phyloP scores from a whole-genome alignment of 2,888 invertebrate genomes.

The Ormyrus labotus region DNA sequence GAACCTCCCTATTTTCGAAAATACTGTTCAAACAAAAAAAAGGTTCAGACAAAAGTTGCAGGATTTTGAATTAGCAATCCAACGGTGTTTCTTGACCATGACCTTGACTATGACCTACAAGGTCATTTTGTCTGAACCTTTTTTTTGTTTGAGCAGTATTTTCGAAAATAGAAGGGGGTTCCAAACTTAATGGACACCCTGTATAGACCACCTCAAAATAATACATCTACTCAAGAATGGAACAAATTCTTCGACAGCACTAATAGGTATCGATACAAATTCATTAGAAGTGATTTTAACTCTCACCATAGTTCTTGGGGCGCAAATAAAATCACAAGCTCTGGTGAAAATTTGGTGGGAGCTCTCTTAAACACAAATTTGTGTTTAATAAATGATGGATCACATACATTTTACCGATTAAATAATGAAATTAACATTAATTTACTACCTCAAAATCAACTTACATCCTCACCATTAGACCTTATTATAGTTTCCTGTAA shows the following conservation, averaged over 20 bases:
- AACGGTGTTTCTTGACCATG: too few species aligned
- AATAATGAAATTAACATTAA: background rate
- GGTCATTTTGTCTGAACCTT: too few species aligned
- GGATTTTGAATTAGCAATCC: too few species aligned
- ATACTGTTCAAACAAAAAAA: too few species aligned
- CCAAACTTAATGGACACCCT: background rate
- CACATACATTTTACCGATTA: background rate
- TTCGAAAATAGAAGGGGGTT: too few species aligned
- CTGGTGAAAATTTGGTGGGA: slow-evolving; percentile 1
- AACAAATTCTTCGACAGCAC: background rate
- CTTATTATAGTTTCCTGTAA: background rate
- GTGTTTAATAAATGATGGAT: slow-evolving; percentile 6
- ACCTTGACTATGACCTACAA: too few species aligned
- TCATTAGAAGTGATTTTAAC: slow-evolving; percentile 28
- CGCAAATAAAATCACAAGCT: background rate
- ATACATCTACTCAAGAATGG: background rate
- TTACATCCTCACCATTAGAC: background rate
- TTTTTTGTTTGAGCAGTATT: too few species aligned
- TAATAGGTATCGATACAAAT: background rate
- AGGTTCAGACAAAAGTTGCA: too few species aligned
- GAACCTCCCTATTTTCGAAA: too few species aligned
- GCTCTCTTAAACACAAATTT: background rate
- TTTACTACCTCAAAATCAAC: background rate
- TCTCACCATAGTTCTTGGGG: slow-evolving; percentile 12
- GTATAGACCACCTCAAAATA: background rate